Base-by-base conservation (phyloP, 2,888 invertebrate genomes). In the Heliconius hortense region DNA sequence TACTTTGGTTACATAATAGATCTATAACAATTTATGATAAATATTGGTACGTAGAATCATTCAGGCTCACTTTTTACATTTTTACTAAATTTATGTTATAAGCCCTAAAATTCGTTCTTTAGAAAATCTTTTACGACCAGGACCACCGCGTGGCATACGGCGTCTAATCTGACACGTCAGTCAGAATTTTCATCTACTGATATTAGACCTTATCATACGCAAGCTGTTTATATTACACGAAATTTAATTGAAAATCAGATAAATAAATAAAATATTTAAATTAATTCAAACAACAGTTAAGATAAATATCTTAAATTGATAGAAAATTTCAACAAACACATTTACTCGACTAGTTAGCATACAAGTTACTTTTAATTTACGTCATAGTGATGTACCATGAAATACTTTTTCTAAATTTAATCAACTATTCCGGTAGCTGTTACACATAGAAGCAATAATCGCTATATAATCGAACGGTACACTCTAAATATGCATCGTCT, bases 361-460 rank as follows among this genome's bases (percentile, higher is more conserved):
- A n/a, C 43, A 31, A 69, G 18, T 68, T 68, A 56, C 53, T 69
- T 56, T 53, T 31, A 56, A 24, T 31, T 53, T 69, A 56, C 53
- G 56, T 56, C 53, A 56, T 56, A 31, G 69, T 31, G 69, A 31
- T 31, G 53, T 69, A 69, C 28, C 21, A 56, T 69, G 53, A 69
- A 69, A 69, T 31, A 31, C 7, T 5, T 69, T 69, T 53, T 56
- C 53, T 35, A 69, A 56, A 56, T 69, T 56, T 56, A 69, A 69
- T 69, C 69, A 39, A 71, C 70, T 24, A 71, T 60, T 71, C 60
- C 70, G 70, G 70, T 71, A 71, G 70, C 70, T 39, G 59, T 71
- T 60, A 60, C 24, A 71, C 39, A 56, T 28, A 69, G 69, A 69
- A 18, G 31, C 35, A 24, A 71, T 71, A 71, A 71, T 71, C 60